Percentiles rank a stretch among this genome's conserved stretches.
These are phyloP conservation scores for Gallinago solitaria DNA, from an alignment of 2,797 vertebrate genomes.

Conservation along the genomic window DNA sequence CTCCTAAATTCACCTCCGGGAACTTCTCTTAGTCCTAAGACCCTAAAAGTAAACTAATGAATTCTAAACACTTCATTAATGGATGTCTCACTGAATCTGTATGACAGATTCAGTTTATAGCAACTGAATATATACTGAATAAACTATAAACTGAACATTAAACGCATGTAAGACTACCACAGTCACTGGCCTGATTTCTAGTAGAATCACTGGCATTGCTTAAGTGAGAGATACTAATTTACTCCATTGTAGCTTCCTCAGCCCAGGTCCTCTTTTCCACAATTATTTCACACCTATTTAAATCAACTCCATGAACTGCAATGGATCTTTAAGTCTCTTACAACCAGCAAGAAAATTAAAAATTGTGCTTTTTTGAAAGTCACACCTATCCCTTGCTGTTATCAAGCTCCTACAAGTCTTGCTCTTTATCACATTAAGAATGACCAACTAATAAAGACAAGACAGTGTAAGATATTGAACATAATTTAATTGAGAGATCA, in stretches of 20 bases:
- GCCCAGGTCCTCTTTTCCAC: background rate
- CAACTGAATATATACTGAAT: too few species aligned
- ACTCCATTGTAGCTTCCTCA: background rate
- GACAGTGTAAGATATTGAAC: background rate
- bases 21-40: background rate
- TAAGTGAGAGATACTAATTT: background rate
- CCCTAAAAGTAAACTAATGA: background rate
- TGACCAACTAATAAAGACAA: conserved; percentile 31
- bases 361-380: background rate
- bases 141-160: background rate
- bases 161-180: background rate
- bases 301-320: background rate
- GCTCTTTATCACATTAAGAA: conserved; percentile 18
- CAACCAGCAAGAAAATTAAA: background rate
- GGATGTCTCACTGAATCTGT: background rate
- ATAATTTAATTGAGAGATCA: conserved; percentile 48
- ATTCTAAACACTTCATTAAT: background rate
- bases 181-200: background rate
- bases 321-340: background rate
- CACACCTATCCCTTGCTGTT: background rate
- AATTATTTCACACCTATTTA: background rate
- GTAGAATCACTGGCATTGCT: background rate
- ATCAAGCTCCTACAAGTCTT: background rate
- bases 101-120: background rate
- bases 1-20: background rate